These are phyloP conservation scores for Montipora capricornis DNA, from an alignment of 64 coral and sea anemone species.

Conservation along the genomic window DNA sequence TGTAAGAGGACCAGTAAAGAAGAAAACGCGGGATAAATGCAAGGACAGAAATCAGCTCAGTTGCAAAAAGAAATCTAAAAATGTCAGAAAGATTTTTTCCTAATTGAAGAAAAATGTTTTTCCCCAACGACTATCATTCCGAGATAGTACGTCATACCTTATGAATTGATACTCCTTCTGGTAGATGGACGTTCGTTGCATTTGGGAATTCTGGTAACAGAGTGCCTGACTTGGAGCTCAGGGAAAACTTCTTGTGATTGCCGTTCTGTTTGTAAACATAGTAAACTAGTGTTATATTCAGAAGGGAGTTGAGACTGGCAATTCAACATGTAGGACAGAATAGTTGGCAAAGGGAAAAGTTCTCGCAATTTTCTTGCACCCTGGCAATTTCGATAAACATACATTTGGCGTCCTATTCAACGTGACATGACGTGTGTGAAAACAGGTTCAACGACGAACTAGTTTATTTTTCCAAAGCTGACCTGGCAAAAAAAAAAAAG, in stretches of 20 bases:
- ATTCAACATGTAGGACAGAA: not conserved
- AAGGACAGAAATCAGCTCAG: too few species aligned
- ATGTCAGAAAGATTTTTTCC: not conserved
- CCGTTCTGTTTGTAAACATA: not conserved
- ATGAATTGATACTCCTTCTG: constrained; percentile 72
- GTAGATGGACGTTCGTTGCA: constrained; percentile 71
- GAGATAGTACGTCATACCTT: constrained; percentile 54
- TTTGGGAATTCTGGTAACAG: constrained; percentile 89
- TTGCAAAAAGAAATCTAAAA: accelerated
- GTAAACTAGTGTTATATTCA: not conserved
- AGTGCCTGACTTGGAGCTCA: constrained; percentile 81
- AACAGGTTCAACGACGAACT: too few species aligned
- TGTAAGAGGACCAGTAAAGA: too few species aligned
- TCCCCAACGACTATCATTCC: too few species aligned
- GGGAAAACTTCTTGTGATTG: constrained; percentile 78
- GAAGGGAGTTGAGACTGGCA: not conserved
- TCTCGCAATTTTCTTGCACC: too few species aligned
- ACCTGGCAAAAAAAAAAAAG: too few species aligned
- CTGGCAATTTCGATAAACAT: too few species aligned
- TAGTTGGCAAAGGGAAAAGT: not conserved
- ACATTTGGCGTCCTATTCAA: too few species aligned
- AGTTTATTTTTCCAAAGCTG: too few species aligned
- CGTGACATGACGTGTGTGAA: too few species aligned
- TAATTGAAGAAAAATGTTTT: too few species aligned
- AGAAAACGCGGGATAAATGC: too few species aligned